Base-by-base conservation (phyloP, 1,140 invertebrate species). In the Heliconius congener region DNA sequence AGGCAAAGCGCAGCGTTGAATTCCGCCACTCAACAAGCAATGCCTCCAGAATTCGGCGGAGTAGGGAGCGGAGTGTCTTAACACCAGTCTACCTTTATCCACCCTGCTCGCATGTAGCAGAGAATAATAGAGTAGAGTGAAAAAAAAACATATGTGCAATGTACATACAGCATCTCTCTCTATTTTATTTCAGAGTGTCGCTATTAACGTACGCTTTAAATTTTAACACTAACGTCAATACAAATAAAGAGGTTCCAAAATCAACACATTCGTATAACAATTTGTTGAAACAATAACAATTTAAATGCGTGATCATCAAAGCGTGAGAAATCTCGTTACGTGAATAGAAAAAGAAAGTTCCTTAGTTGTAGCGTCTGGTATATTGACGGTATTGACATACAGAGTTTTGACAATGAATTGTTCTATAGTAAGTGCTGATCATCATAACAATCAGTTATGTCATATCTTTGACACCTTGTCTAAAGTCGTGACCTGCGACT, bases 331-430 rank as follows among this genome's bases (percentile, higher is more conserved):
- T 82, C 81, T 76, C 52, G 80, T 87, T 86, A 86, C 83, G 84
- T 84, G 81, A 82, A 82, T 82, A 78, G 79, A 83, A 85, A 86
- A 84, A 77, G 86, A 87, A 87, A 87, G 85, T 83, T 71, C 79
- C 71, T 76, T 81, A 72, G 23, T 77, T 70, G 30, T 71, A 76
- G 66, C 74, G 74, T 76, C 79, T 71, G 74, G 23, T 23, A 1
- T 66, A 80, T 80, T 73, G 74, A 80, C 60, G 50, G 70, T 82
- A 79, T 78, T 78, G 76, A 78, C 52, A 75, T 30, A 39, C 39
- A 57, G 60, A 46, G 27, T 66, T 39, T 76, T 71, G 78, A 76
- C 46, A 76, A 79, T 72, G 74, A 76, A 76, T 60, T 76, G 74
- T 66, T 80, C 79, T 76, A 55, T 72, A 50, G 42, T 74, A 79